Conservation (phyloP, 2,797 vertebrate species). For the Periophthalmus magnuspinnatus region DNA sequence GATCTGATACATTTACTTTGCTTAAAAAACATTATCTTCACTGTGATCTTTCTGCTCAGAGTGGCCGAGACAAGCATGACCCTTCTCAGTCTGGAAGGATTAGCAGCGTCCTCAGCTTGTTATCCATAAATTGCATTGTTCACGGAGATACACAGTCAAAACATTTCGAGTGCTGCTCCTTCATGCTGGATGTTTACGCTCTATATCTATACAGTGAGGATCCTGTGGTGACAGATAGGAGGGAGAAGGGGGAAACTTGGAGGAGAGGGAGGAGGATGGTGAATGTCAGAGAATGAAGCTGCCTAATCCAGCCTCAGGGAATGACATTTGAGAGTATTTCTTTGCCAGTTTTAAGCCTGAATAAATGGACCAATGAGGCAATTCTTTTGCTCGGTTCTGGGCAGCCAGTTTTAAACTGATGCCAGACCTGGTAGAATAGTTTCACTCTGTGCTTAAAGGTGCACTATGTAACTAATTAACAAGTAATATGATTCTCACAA, state of each 20-base stretch:
- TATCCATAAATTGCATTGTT: conserved; percentile 6
- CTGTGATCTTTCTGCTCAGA: conserved; percentile 29
- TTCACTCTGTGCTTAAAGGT: too few species aligned
- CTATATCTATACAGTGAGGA: conserved; percentile 1
- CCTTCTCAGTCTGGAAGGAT: conserved; percentile 49
- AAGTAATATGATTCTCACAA: too few species aligned
- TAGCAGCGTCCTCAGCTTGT: conserved; percentile 25
- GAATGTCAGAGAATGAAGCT: conserved; percentile 10
- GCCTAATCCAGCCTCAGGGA: neutral
- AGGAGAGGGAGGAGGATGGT: conserved; percentile 13
- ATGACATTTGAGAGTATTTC: neutral
- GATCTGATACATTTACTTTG: conserved; percentile 34
- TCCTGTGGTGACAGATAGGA: neutral
- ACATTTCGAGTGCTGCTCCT: conserved; percentile 17
- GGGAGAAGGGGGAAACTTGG: neutral
- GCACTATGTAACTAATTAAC: too few species aligned
- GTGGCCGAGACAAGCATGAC: conserved; percentile 42
- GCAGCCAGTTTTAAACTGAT: neutral
- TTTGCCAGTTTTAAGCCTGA: neutral
- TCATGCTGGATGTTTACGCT: neutral
- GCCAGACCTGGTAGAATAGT: neutral
- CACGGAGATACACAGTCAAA: conserved; percentile 17
- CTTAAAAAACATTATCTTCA: conserved; percentile 23
- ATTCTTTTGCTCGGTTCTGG: neutral
- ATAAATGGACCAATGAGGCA: neutral